Evolutionary conservation across 2,888 invertebrate species (phyloP), one percentile per base, ranked within the genome.

Genomic region (Tetramorium bicarinatum): DNA sequence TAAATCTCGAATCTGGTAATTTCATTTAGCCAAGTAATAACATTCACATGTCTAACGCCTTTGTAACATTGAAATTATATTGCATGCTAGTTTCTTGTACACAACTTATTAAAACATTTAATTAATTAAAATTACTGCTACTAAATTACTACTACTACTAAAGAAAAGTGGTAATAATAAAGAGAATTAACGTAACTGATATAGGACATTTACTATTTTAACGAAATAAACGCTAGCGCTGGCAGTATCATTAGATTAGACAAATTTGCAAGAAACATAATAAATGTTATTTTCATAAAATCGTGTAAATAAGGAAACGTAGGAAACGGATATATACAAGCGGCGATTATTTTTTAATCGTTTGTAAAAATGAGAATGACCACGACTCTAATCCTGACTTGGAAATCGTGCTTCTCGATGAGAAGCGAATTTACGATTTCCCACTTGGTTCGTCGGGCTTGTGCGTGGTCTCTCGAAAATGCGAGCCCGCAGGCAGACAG

Each of bases 401-500:
- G 21, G 79, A 59, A 71, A 79, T 34, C 47, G 47, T 76, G 76
- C 67, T 54, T 67, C 54, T 59, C 79, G 79, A 71, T 71, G 72
- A 80, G 72, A 61, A 34, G 79, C 47, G 47, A 80, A 80, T 80
- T 80, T 72, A 80, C 79, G 79, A 80, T 80, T 80, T 80, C 72
- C 79, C 79, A 72, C 79, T 80, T 80, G 72, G 72, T 72, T 80
- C 79, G 59, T 80, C 59, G 74, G 56, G 62, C 80, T 49, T 72
- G 79, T 83, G 69, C 59, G 82, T 47, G 59, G 52, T 76, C 82
- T 88, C 84, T 84, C 82, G 89, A 89, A 87, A 88, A 87, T 83
- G 83, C 84, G 64, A 81, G 82, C 84, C 82, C 83, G 89, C 83
- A 82, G 86, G 77, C 85, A 71, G 82, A 81, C 77, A 82, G 82